Evolutionary conservation across 2,888 invertebrate genomes (phyloP).

Genomic region (Heliconius charithonia): DNA sequence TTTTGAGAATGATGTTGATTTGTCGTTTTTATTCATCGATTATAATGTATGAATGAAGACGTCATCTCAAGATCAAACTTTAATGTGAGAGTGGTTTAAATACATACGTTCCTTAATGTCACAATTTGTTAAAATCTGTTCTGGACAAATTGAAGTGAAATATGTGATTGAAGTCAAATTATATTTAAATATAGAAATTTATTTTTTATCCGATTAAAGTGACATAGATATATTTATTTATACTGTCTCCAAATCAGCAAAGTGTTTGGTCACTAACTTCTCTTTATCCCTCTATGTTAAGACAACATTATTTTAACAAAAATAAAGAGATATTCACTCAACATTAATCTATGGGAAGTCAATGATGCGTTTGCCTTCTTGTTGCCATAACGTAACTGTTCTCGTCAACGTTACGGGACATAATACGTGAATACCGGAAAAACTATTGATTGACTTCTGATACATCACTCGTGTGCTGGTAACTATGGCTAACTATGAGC

Average conservation of each 20-base stretch:
- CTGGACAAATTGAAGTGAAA: too few relatives aligned
- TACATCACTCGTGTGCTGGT: conserved; percentile 16
- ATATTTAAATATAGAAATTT: too few relatives aligned
- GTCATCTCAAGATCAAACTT: too few relatives aligned
- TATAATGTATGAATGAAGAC: too few relatives aligned
- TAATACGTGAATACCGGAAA: conserved; percentile 1
- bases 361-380: conserved; percentile 18
- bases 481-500: not conserved
- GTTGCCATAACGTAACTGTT: conserved; percentile 41
- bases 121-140: too few relatives aligned
- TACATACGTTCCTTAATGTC: too few relatives aligned
- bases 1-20: too few relatives aligned
- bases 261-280: not conserved
- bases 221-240: too few relatives aligned
- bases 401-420: conserved; percentile 29
- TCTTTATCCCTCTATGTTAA: not conserved
- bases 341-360: conserved; percentile 14
- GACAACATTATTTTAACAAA: not conserved
- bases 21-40: too few relatives aligned
- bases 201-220: too few relatives aligned
- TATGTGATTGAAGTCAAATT: too few relatives aligned
- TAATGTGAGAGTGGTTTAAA: too few relatives aligned
- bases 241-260: not conserved
- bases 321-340: not conserved
- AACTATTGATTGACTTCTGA: not conserved